Base-by-base conservation (phyloP, 2,113 vertebrate species). In the Gopherus evgoodei region DNA sequence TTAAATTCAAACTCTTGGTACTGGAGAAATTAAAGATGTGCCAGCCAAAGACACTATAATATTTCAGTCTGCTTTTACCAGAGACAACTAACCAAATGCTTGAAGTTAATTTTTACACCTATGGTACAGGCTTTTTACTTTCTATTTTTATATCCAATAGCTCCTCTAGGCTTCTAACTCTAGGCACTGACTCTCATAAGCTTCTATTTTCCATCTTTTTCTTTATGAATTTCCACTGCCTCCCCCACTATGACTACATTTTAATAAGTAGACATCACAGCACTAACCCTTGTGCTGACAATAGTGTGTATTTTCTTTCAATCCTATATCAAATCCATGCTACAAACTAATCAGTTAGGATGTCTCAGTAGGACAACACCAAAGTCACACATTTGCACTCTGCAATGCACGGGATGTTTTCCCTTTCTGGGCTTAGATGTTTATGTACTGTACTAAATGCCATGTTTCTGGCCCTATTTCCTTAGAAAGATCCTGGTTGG, bases 81-180 rank as follows among this genome's bases (percentile, higher is more conserved):
- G 91, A 13, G 0, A 11, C 19, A 81, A 1, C 9, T 84, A 50
- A 0, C 6, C 19, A 4, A 35, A 1, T 62, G 2, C 35, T 0
- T 29, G 47, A 0, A 17, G 22, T 78, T 57, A 38, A 69, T 87
- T 57, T 56, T 5, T 83, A 90, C 93, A 2, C 2, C 72, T 81
- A 49, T 62, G 83, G 19, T 3, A 84, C 16, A 47, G 0, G 1
- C 5, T 7, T 88, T 49, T 42, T 84, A 12, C 75, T 3, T 2
- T 59, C 57, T 81, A 50, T 82, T 76, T 76, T 76, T 76, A 76
- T 76, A 14, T 29, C 0, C 17, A 83, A 78, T 2, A 38, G 69
- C 16, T 72, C n/a, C 69, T 24, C 19, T 44, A 75, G 72, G 11
- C 38, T 42, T 76, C 72, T 44, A 42, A 75, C 31, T 62, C 29